phyloP scores from a whole-genome alignment of 2,113 vertebrate genomes.

The Saccopteryx bilineata region DNA sequence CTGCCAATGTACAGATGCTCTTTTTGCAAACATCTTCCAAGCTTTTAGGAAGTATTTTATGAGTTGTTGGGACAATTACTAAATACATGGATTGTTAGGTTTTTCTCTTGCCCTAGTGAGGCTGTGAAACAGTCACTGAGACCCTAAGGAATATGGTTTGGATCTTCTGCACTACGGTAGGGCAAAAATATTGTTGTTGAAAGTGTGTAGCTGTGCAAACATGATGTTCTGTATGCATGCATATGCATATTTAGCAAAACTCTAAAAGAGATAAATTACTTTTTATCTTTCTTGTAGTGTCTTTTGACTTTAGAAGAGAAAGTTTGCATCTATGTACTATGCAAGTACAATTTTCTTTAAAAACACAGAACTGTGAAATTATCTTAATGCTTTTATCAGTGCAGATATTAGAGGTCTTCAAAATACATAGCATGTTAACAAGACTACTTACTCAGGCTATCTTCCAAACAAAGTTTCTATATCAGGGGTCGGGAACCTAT shows the following conservation, averaged over 20 bases:
- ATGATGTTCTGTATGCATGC: not conserved
- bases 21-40: not conserved
- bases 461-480: not conserved
- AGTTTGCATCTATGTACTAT: not conserved
- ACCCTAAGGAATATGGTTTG: not conserved
- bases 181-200: not conserved
- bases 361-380: not conserved
- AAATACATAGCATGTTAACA: not conserved
- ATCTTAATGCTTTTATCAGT: not conserved
- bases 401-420: not conserved
- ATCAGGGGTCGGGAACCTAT: too few relatives aligned
- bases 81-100: not conserved
- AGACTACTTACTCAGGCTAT: not conserved
- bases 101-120: not conserved
- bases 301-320: not conserved
- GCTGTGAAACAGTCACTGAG: not conserved
- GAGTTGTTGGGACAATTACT: not conserved
- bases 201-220: not conserved
- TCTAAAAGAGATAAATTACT: not conserved
- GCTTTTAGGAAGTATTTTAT: not conserved
- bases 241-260: not conserved
- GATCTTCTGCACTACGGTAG: not conserved
- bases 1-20: not conserved
- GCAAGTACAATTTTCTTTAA: constrained; percentile 2
- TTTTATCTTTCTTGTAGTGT: not conserved